Percentiles rank a stretch among this genome's conserved stretches.
phyloP scores from a whole-genome alignment of 2,113 vertebrate species.

The Dasyprocta punctata region DNA sequence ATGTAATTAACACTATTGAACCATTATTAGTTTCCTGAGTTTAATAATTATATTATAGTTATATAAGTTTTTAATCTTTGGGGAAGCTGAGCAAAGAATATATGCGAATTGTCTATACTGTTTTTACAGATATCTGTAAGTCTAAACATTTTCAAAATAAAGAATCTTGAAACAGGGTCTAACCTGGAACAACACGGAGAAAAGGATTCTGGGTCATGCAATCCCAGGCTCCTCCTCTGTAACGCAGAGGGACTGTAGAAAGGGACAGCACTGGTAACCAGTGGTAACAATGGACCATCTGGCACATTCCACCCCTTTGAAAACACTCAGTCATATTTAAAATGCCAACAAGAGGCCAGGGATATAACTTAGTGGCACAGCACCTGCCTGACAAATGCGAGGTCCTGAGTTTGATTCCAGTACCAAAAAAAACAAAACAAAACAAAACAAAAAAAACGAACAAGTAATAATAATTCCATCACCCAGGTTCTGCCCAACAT shows the following conservation, averaged over 20 bases:
- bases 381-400: too few relatives aligned
- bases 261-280: too few relatives aligned
- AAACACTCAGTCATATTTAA: too few relatives aligned
- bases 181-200: neutral
- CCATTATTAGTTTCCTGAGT: neutral
- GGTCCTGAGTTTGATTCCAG: too few relatives aligned
- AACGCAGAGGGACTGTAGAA: neutral
- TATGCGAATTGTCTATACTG: neutral
- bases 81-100: neutral
- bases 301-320: neutral
- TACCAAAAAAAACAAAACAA: too few relatives aligned
- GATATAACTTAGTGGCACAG: too few relatives aligned
- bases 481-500: neutral
- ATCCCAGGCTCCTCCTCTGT: neutral
- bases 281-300: too few relatives aligned
- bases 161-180: neutral
- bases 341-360: neutral
- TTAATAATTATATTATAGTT: neutral
- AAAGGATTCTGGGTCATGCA: neutral
- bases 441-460: too few relatives aligned
- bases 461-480: neutral
- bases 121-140: neutral
- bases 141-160: neutral
- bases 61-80: neutral
- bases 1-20: neutral